A percentile compares a stretch with the other conserved stretches of the same genome.
These are phyloP conservation scores for Myzus persicae DNA, from an alignment of 1,140 invertebrate genomes.

Conservation along the genomic window DNA sequence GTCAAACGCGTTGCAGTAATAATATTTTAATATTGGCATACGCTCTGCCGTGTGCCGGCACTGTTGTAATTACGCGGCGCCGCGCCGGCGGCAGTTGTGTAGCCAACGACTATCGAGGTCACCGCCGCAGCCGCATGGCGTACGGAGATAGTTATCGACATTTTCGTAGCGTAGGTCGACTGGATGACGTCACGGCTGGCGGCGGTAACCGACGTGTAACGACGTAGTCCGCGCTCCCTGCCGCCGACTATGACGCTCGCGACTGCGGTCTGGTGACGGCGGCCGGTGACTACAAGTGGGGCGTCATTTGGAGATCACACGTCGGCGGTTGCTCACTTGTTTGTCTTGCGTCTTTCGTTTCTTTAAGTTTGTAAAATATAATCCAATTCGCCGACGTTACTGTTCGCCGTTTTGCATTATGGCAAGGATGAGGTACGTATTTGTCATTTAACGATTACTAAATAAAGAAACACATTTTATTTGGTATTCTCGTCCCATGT, in stretches of 20 bases:
- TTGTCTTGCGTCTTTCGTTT: not conserved
- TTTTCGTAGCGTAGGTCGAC: not conserved
- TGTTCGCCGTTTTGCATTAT: not conserved
- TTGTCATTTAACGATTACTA: not conserved
- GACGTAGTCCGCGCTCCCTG: not conserved
- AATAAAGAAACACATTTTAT: not conserved
- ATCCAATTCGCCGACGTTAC: not conserved
- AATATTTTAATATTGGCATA: too few relatives aligned
- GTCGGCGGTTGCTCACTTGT: not conserved
- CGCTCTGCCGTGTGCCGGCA: too few relatives aligned
- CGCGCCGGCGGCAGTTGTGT: not conserved
- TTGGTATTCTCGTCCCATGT: not conserved
- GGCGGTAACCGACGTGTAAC: not conserved
- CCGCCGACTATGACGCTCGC: not conserved
- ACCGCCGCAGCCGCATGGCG: too few relatives aligned
- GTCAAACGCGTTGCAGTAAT: not conserved
- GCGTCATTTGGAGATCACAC: not conserved
- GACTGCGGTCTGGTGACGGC: too few relatives aligned
- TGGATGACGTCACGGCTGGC: not conserved
- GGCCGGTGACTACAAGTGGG: too few relatives aligned
- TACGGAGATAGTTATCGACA: not conserved
- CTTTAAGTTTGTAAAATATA: not conserved
- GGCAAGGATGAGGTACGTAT: not conserved
- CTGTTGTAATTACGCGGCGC: not conserved
- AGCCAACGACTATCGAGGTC: not conserved